Evolutionary conservation across 2,888 invertebrate genomes (phyloP).

Genomic region (Cryptosula pallasiana): DNA sequence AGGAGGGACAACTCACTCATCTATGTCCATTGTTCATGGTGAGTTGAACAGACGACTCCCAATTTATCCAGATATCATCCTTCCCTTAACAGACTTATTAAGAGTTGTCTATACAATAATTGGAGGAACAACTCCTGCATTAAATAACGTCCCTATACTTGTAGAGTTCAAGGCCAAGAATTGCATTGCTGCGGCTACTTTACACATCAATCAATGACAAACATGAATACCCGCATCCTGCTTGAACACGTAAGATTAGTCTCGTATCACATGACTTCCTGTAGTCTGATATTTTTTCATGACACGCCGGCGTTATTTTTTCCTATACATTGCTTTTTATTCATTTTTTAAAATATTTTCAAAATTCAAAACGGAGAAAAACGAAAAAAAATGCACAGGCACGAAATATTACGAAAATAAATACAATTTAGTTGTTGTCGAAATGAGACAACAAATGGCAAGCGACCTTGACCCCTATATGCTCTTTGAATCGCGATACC

Average conservation of each 20-base stretch:
- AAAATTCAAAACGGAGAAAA: neutral
- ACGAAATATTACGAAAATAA: conserved; percentile 2
- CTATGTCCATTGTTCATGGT: conserved; percentile 1
- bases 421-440: neutral
- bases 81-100: too few relatives aligned
- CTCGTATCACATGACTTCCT: neutral
- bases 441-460: too few relatives aligned
- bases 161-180: neutral
- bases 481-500: conserved; percentile 9
- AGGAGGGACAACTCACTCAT: neutral
- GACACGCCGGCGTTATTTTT: too few relatives aligned
- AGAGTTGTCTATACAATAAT: neutral
- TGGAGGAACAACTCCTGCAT: neutral
- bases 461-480: neutral
- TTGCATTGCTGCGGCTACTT: neutral
- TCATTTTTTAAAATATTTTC: neutral
- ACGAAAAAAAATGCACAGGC: neutral
- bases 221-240: neutral
- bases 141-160: neutral
- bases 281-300: neutral
- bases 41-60: too few relatives aligned
- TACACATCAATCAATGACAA: neutral
- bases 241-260: neutral
- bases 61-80: too few relatives aligned
- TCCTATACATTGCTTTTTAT: conserved; percentile 2